Base-by-base conservation (phyloP, 2,888 invertebrate species). In the Horisme vitalbata region DNA sequence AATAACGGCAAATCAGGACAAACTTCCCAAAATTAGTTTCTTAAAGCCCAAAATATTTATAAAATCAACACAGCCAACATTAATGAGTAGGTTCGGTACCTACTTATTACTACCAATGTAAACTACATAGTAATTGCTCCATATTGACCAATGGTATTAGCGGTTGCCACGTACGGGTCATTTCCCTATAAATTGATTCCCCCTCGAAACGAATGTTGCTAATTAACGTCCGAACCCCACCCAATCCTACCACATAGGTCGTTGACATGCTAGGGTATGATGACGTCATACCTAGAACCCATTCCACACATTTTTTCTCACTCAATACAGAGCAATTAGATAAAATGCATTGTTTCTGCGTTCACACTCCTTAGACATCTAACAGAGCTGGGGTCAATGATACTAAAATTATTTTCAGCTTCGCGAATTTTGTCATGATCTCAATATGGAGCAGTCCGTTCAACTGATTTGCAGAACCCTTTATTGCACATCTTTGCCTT, bases 261-360 rank as follows among this genome's bases (percentile, higher is more conserved):
- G 68, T 55, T 68, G 73, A 72, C 75, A 55, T 51, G 32, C 49
- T 52, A 65, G 60, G 61, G 57, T 76, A 70, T 66, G 69, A 68
- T 71, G 68, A 64, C 69, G 72, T 69, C 73, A 74, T 57, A 55
- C 41, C 52, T 49, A 49, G 62, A 66, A 65, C n/a, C n/a, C 64
- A 75, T 74, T 71, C 72, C 68, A 62, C 57, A 66, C 57, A 74
- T 68, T 71, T 76, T 18, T 77, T 75, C 71, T 70, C 76, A 70
- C 72, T 73, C 64, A 74, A 79, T 83, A 82, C 61, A 71, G 59
- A 69, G 60, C 68, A 83, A 82, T 83, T 83, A 83, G 74, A 70
- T 63, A 63, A n/a, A 64, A 62, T 68, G 67, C 57, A 68, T 66
- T 80, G 77, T 79, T 80, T 72, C 68, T 63, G 50, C 55, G 55